Conservation (phyloP, 2,888 invertebrate species). For the Eulithis testata region DNA sequence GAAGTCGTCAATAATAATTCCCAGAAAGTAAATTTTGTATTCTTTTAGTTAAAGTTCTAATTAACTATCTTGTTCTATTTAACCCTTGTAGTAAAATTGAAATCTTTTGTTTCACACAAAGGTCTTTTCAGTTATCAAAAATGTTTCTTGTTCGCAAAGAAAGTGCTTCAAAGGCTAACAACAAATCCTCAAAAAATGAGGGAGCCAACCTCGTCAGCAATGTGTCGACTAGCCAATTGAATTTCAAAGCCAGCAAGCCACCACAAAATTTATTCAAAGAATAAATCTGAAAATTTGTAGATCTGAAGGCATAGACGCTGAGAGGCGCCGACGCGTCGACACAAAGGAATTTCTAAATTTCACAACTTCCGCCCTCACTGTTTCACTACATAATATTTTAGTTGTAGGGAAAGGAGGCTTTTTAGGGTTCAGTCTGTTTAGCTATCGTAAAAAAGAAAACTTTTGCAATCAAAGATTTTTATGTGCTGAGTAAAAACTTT, state of each 20-base stretch:
- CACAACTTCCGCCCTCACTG: slow-evolving; percentile 81
- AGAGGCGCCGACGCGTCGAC: slow-evolving; percentile 79
- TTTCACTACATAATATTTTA: slow-evolving; percentile 53
- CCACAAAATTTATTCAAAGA: slow-evolving; percentile 84
- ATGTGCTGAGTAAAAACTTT: slow-evolving; percentile 14
- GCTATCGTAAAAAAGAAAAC: slow-evolving; percentile 23
- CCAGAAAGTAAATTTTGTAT: too few species aligned
- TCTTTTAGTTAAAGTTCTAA: too few species aligned
- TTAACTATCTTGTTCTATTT: too few species aligned
- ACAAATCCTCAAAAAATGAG: slow-evolving; percentile 62
- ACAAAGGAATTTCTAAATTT: slow-evolving; percentile 85
- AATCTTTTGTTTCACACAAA: too few species aligned
- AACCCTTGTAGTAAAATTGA: too few species aligned
- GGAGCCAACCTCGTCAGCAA: slow-evolving; percentile 76
- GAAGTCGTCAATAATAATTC: too few species aligned
- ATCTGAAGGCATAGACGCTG: slow-evolving; percentile 81
- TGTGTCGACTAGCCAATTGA: slow-evolving; percentile 83
- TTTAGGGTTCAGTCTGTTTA: slow-evolving; percentile 20
- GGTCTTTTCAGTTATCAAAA: slow-evolving; percentile 4
- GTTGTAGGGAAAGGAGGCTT: slow-evolving; percentile 27
- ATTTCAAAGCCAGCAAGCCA: slow-evolving; percentile 83
- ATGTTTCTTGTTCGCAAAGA: slow-evolving; percentile 19
- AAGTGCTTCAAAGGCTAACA: slow-evolving; percentile 27
- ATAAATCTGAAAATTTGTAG: slow-evolving; percentile 85
- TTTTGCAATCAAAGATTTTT: slow-evolving; percentile 11